Percentiles rank a stretch among this genome's conserved stretches.
These are phyloP conservation scores for Macrophya alboannulata DNA, from an alignment of 2,888 invertebrate species.

Conservation along the genomic window DNA sequence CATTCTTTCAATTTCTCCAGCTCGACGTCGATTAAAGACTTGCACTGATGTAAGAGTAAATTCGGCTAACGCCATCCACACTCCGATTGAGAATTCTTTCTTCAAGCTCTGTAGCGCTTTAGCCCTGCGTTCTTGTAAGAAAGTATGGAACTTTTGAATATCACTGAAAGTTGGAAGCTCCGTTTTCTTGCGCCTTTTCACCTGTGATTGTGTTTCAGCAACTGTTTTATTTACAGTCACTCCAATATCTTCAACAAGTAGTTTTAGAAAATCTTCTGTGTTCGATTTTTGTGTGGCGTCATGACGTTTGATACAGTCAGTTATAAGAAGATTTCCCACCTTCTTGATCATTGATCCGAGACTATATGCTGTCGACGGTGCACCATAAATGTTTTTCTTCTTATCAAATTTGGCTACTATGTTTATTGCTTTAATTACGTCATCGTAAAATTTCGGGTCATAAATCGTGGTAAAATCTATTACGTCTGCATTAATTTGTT, in stretches of 20 bases:
- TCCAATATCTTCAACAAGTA: background rate
- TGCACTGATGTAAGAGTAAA: background rate
- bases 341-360: slow-evolving; percentile 14
- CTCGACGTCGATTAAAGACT: background rate
- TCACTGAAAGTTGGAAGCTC: background rate
- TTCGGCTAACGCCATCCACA: background rate
- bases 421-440: slow-evolving; percentile 49
- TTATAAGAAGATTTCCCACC: no score
- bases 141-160: background rate
- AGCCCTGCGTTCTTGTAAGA: background rate
- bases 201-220: background rate
- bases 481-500: slow-evolving; percentile 48
- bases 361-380: slow-evolving; percentile 39
- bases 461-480: slow-evolving; percentile 52
- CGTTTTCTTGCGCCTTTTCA: slow-evolving; percentile 1
- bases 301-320: no score
- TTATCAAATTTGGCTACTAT: slow-evolving; percentile 49
- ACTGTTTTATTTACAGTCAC: background rate
- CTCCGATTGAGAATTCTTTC: background rate
- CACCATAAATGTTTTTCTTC: slow-evolving; percentile 17
- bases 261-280: background rate
- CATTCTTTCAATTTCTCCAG: slow-evolving; percentile 3
- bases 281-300: no score
- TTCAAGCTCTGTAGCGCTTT: background rate
- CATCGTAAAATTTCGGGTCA: slow-evolving; percentile 55